Base-by-base conservation (phyloP, 1,140 invertebrate species). In the Lutraria rhynchaena region DNA sequence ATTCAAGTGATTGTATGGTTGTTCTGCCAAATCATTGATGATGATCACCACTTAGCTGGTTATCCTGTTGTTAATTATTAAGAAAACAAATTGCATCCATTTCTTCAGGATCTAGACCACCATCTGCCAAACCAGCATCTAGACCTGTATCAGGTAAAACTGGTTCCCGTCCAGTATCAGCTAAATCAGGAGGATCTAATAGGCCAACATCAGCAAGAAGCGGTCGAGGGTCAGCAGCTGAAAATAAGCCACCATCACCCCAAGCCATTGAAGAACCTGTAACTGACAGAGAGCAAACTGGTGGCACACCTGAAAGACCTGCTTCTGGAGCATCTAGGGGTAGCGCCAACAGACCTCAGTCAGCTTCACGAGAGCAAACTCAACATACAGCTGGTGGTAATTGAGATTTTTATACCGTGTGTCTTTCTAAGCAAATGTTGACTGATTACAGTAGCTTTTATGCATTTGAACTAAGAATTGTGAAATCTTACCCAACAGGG, bases 121-220 rank as follows among this genome's bases (percentile, higher is more conserved):
- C 82, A 17, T 86, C 85, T 37, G 85, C 73, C 1, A 87, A 88
- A 60, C 44, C 85, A 57, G 82, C 65, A 17, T 89, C 88, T 29
- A 78, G 89, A 31, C 89, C 89, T 69, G 37, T 67, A 1, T 90
- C 89, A 44, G 87, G 86, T 3, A 88, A 84, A 53, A 46, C 83
- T 57, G 84, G 75, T 27, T 89, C 87, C 37, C 57, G 88, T 27
- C 88, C 88, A 75, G 71, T 83, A 33, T 89, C 89, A 70, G 87
- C 87, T 22, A 86, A 61, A 55, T 84, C 83, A 63, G 82, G 73
- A 60, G 61, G 63, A n/a, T 35, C 83, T 65, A 71, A 60, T 60
- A 69, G 82, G 75, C 81, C 83, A 24, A 69, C 81, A 37, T 86
- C 84, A 29, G 77, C 83, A n/a, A 61, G 35, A 31, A 60, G 53